Evolutionary conservation across 2,888 invertebrate genomes (phyloP), one percentile per base, ranked within the genome.

Genomic region (Alloplasta piceator): DNA sequence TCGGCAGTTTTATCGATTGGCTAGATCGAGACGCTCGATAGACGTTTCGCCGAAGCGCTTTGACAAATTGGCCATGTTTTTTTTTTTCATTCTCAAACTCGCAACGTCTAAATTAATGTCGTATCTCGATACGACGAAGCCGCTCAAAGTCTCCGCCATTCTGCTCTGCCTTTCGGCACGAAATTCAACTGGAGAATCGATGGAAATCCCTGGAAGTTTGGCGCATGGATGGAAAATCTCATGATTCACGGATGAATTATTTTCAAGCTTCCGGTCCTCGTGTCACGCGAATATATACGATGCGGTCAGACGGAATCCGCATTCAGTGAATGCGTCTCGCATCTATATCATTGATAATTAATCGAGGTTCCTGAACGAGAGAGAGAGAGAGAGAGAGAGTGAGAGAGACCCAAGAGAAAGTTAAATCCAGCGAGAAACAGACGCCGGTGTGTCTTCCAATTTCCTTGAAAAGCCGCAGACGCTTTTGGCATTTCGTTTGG

Each of bases 381-480:
- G 58, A 43, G 4, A 43, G 6, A 26, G 48, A 26, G 60, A 48
- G 61, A 14, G n/a, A n/a, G n/a, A n/a, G n/a, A n/a, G n/a, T n/a
- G 12, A 16, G 56, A 56, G 43, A 38, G 58, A 48, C 14, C 26
- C 6, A 5, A 36, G 55, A 36, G 16, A 43, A 63, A 56, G 58
- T 26, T 66, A 48, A 80, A 77, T 63, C 64, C 26, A 26, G 73
- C 56, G 55, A 73, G 41, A 41, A 16, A 12, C 26, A 26, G 26
- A 41, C 60, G n/a, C n/a, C n/a, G n/a, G 67, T 16, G 71, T 61
- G 63, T 64, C 74, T 82, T 82, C 63, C 63, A 82, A 84, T 84
- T 84, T 87, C 83, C 85, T 81, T 76, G 82, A 79, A 82, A 82
- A 84, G 70, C 81, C 81, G 66, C 81, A 82, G 78, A 82, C 66